Percentiles rank a stretch among this genome's conserved stretches.
phyloP scores from a whole-genome alignment of 2,888 invertebrate species.

The Chaetogeoica ovagalla region DNA sequence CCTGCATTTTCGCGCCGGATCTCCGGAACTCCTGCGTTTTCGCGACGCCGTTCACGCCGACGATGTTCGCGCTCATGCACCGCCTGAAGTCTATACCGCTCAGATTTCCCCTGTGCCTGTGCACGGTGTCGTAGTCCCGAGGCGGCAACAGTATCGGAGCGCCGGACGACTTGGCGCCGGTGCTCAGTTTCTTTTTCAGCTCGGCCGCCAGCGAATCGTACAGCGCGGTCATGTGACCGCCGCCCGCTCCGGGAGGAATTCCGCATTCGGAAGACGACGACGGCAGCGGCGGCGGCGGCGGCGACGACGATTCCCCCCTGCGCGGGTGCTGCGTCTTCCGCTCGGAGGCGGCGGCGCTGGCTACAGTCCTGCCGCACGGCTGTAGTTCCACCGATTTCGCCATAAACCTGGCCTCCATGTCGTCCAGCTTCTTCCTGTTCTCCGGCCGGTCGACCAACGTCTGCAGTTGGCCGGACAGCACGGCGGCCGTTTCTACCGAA shows the following conservation, averaged over 20 bases:
- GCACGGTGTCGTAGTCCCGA: constrained; percentile 91
- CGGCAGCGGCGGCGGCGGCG: neutral
- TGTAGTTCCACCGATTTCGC: constrained; percentile 53
- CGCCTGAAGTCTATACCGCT: constrained; percentile 72
- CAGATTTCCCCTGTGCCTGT: constrained; percentile 75
- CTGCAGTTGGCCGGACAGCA: constrained; percentile 82
- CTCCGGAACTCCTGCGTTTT: constrained; percentile 61
- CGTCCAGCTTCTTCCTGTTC: constrained; percentile 81
- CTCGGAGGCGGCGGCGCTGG: neutral
- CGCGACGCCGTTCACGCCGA: constrained; percentile 62
- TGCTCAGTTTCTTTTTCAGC: constrained; percentile 74
- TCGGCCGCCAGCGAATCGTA: constrained; percentile 93
- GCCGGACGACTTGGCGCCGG: constrained; percentile 57
- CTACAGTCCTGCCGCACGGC: constrained; percentile 29
- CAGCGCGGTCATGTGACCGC: constrained; percentile 61
- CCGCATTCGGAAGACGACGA: constrained; percentile 54
- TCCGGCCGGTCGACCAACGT: constrained; percentile 79
- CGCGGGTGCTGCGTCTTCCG: too few species aligned
- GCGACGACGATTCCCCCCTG: constrained; percentile 37
- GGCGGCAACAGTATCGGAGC: constrained; percentile 78
- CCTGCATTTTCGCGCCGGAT: constrained; percentile 59
- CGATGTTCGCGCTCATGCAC: constrained; percentile 73
- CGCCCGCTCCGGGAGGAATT: constrained; percentile 28
- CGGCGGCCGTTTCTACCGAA: constrained; percentile 87
- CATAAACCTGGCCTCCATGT: constrained; percentile 71